Conservation (phyloP, 2,113 vertebrate species). For the Gallinago jamesoni region DNA sequence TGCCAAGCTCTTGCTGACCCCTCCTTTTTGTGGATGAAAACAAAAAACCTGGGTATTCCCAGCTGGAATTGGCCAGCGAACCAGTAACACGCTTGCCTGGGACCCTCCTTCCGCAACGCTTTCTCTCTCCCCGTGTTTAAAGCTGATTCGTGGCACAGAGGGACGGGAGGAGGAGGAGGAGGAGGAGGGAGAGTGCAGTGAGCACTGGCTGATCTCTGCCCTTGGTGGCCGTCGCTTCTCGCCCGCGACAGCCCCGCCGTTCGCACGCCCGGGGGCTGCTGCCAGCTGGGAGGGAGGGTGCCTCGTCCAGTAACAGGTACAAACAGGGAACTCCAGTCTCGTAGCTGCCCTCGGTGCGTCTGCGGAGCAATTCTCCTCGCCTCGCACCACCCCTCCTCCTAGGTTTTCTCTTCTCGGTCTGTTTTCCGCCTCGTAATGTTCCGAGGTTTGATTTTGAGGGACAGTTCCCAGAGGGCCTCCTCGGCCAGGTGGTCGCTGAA, state of each 20-base stretch:
- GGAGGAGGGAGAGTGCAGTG: neutral
- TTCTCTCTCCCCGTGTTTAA: neutral
- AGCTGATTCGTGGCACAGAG: conserved; percentile 24
- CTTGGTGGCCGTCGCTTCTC: neutral
- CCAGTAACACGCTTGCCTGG: neutral
- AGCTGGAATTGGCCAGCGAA: neutral
- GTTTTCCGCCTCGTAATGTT: conserved; percentile 92
- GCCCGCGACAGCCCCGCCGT: neutral
- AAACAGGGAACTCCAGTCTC: conserved; percentile 42
- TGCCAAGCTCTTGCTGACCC: neutral
- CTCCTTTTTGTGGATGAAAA: neutral
- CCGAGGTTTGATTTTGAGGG: conserved; percentile 96
- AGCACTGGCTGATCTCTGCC: neutral
- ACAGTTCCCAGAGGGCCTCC: conserved; percentile 97
- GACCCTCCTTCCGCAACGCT: neutral
- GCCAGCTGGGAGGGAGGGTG: conserved; percentile 36
- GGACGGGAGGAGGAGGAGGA: conserved; percentile 28
- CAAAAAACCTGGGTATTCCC: neutral
- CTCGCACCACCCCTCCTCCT: conserved; percentile 56
- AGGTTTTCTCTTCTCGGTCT: conserved; percentile 95
- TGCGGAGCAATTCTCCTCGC: conserved; percentile 49
- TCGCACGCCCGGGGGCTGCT: neutral
- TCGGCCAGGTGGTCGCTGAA: conserved; percentile 98
- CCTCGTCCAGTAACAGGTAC: conserved; percentile 52
- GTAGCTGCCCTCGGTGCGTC: conserved; percentile 42